Conservation (phyloP, 1,140 invertebrate species). For the Drosophila tsacasi region DNA sequence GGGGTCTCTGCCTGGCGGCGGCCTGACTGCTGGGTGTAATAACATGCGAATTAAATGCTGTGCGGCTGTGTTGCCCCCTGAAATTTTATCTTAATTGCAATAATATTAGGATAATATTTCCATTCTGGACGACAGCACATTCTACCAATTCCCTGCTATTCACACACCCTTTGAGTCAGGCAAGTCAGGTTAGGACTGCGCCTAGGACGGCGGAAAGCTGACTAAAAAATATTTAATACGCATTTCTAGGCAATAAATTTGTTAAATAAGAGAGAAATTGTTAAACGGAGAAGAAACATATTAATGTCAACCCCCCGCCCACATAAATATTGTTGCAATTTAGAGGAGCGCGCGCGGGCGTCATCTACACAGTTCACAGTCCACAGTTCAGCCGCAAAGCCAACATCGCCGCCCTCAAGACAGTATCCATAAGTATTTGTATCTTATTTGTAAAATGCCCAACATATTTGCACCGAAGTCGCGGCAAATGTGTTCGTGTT, state of each 20-base stretch:
- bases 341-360: slow-evolving; percentile 34
- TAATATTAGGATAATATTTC: slow-evolving; percentile 17
- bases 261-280: slow-evolving; percentile 68
- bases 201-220: slow-evolving; percentile 15
- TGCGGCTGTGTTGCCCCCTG: neutral
- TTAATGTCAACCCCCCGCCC: slow-evolving; percentile 60
- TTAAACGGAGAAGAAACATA: slow-evolving; percentile 60
- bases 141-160: slow-evolving; percentile 17
- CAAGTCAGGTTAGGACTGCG: neutral
- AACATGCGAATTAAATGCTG: slow-evolving; percentile 24
- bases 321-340: slow-evolving; percentile 60
- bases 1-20: neutral
- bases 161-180: neutral
- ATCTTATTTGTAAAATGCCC: slow-evolving; percentile 64
- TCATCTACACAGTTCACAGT: slow-evolving; percentile 39
- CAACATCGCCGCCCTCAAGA: slow-evolving; percentile 68
- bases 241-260: slow-evolving; percentile 82
- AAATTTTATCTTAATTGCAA: slow-evolving; percentile 18
- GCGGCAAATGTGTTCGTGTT: slow-evolving; percentile 38
- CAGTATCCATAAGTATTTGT: slow-evolving; percentile 78
- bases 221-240: slow-evolving; percentile 56
- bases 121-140: neutral
- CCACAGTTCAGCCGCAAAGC: slow-evolving; percentile 50
- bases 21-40: slow-evolving; percentile 1
- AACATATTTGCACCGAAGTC: slow-evolving; percentile 52